These are phyloP conservation scores for Mionectes macconnelli DNA, from an alignment of 2,113 vertebrate genomes.

Conservation along the genomic window DNA sequence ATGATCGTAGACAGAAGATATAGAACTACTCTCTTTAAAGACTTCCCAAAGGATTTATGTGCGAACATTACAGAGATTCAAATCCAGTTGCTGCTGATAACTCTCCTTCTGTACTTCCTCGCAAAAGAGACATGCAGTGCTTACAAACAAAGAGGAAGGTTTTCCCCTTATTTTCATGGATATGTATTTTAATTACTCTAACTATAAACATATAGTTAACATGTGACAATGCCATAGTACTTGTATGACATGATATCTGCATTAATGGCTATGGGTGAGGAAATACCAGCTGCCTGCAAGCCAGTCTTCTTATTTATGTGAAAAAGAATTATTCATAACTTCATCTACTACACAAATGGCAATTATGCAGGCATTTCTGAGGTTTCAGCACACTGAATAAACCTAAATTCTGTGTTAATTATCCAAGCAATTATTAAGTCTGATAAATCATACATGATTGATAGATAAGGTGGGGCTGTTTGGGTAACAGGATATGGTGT, in stretches of 20 bases:
- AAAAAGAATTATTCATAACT: constrained; percentile 72
- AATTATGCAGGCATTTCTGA: constrained; percentile 64
- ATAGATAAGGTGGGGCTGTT: constrained; percentile 69
- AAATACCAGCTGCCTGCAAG: constrained; percentile 31
- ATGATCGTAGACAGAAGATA: constrained; percentile 70
- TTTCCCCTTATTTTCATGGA: not conserved
- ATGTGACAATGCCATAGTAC: not conserved
- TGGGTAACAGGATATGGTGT: constrained; percentile 57
- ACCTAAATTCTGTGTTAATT: constrained; percentile 69
- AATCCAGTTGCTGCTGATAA: not conserved
- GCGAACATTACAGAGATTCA: constrained; percentile 36
- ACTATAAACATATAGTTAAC: not conserved
- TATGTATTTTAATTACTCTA: constrained; percentile 9
- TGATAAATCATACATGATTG: constrained; percentile 74
- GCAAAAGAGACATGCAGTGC: not conserved
- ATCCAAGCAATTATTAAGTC: constrained; percentile 69
- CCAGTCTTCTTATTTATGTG: constrained; percentile 50
- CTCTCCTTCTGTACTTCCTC: constrained; percentile 12
- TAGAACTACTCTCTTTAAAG: constrained; percentile 64
- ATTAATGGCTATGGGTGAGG: constrained; percentile 51
- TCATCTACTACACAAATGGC: constrained; percentile 54
- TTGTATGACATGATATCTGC: constrained; percentile 30
- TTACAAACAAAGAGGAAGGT: not conserved
- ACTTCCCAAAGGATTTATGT: constrained; percentile 65
- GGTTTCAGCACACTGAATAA: constrained; percentile 52